Evolutionary conservation across 2,888 invertebrate species (phyloP), one percentile per base, ranked within the genome.

Genomic region (Coleophora deauratella): DNA sequence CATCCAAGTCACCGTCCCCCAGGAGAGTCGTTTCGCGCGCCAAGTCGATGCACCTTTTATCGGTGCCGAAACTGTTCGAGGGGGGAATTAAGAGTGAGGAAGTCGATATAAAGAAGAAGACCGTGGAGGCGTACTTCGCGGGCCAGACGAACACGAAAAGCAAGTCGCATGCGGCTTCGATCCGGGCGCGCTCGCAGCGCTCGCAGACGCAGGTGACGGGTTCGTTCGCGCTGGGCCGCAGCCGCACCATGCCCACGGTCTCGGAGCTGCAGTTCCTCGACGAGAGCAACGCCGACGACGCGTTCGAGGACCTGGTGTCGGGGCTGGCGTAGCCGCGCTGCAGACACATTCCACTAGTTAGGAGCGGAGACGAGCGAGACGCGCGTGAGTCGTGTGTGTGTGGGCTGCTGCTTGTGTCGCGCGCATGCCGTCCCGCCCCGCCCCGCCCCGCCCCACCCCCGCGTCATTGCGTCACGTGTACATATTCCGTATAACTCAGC

Each of bases 261-360:
- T 84, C 91, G 40, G 89, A 90, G 72, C 68, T 89, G 68, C 77
- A 88, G 65, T 79, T 88, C 66, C 86, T 91, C 64, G 93, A 93
- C 75, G 93, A 93, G 74, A 90, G 87, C 77, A 93, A 95, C 80
- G 93, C 95, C 46, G 96, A 96, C 71, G 91, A 91, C 84, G 94
- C 94, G 55, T 96, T 96, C 86, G 95, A 96, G 72, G 91, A 92
- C 77, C 88, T 96, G 59, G 93, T 95, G 87, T 87, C 88, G 81
- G 87, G 74, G 76, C 81, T 85, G 67, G 76, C 81, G 64, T 82
- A 79, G 71, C 67, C 65, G 58, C 59, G 59, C 58, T 59, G 47
- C 53, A 21, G 6, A 21, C 52, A 77, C 82, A 82, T 82, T 82
- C 82, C 82, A 78, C 76, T 78, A 72, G 74, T 68, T 74, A 76